Percentiles rank a stretch among this genome's conserved stretches.
phyloP scores from a whole-genome alignment of 2,888 invertebrate genomes.

The Rotaria macrura region DNA sequence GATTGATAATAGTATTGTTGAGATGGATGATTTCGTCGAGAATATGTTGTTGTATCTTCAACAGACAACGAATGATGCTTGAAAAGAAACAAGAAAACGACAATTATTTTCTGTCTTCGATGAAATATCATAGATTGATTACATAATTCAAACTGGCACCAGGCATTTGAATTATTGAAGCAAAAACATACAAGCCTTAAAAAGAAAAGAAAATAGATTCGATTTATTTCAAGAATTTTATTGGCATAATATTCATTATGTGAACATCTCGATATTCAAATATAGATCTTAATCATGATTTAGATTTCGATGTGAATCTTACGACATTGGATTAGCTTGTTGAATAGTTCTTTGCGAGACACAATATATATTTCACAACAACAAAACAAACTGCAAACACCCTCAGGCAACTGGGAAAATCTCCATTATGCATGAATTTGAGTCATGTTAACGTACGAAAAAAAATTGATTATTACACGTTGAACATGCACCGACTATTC shows the following conservation, averaged over 20 bases:
- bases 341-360: no score
- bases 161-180: background rate
- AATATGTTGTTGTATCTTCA: background rate
- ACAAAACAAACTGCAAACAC: no score
- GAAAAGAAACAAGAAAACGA: background rate
- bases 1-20: constrained; percentile 20
- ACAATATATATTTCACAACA: no score
- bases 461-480: no score
- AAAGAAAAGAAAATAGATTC: background rate
- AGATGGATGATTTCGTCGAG: background rate
- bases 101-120: no score
- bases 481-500: no score
- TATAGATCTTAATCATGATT: no score
- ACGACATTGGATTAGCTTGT: no score
- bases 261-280: fast-evolving
- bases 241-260: background rate
- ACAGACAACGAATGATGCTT: background rate
- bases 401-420: no score
- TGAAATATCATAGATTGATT: background rate
- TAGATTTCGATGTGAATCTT: no score
- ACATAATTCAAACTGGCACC: background rate
- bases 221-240: background rate
- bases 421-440: no score
- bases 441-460: no score
- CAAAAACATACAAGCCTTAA: background rate